phyloP scores from a whole-genome alignment of 2,797 vertebrate genomes.

The Bradypodion ventrale region DNA sequence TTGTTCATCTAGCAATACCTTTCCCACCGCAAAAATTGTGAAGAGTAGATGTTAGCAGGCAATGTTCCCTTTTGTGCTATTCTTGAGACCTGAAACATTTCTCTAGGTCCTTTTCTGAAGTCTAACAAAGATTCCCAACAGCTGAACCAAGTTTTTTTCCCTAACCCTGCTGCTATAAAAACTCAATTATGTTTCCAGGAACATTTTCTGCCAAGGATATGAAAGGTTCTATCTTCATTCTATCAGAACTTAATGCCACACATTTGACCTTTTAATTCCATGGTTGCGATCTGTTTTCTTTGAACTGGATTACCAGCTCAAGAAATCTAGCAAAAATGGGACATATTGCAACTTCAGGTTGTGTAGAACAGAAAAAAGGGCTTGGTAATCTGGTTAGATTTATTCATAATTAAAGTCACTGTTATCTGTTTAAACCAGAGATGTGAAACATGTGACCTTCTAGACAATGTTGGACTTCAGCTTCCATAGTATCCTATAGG shows the following conservation, averaged over 20 bases:
- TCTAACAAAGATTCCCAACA: constrained; percentile 30
- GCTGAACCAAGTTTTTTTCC: constrained; percentile 17
- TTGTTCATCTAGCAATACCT: neutral
- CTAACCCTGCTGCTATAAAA: constrained; percentile 56
- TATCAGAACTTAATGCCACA: constrained; percentile 1
- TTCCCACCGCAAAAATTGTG: neutral
- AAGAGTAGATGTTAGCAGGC: neutral
- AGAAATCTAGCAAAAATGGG: neutral
- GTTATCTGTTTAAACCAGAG: neutral
- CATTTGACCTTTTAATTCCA: neutral
- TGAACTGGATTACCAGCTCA: neutral
- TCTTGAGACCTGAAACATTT: neutral
- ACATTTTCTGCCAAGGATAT: neutral
- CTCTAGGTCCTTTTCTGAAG: constrained; percentile 15
- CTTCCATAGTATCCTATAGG: neutral
- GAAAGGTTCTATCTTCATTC: neutral
- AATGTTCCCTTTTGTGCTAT: neutral
- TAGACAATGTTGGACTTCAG: neutral
- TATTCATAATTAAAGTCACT: neutral
- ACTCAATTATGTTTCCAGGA: constrained; percentile 11
- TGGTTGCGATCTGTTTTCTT: neutral
- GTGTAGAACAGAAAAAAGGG: neutral
- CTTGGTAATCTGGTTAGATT: neutral
- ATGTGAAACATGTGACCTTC: neutral
- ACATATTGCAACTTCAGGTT: neutral